Evolutionary conservation across 2,888 invertebrate genomes (phyloP).

Genomic region (Hydropsyche betteni): DNA sequence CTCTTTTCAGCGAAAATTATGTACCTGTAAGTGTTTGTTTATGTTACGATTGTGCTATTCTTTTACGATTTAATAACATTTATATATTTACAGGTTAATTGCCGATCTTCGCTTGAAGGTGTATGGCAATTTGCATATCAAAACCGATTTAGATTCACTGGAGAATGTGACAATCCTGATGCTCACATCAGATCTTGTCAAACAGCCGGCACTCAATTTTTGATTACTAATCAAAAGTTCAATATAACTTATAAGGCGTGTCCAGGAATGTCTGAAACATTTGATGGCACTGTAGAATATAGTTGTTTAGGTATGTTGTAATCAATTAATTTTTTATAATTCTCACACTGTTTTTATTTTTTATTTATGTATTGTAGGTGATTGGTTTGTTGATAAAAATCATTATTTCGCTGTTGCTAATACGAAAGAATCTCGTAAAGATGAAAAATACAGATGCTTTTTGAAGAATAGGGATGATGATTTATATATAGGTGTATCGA

Average conservation of each 20-base stretch:
- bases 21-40: constrained; percentile 69
- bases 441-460: constrained; percentile 94
- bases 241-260: constrained; percentile 94
- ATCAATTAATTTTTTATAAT: background rate
- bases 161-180: constrained; percentile 89
- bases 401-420: constrained; percentile 98
- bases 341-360: background rate
- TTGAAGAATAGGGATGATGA: constrained; percentile 94
- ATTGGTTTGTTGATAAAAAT: constrained; percentile 96
- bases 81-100: constrained; percentile 72
- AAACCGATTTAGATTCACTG: constrained; percentile 89
- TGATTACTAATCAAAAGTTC: constrained; percentile 96
- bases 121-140: constrained; percentile 97
- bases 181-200: constrained; percentile 94
- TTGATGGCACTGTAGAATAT: constrained; percentile 91
- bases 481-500: constrained; percentile 89
- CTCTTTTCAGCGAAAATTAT: constrained; percentile 89
- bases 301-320: constrained; percentile 76
- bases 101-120: constrained; percentile 90
- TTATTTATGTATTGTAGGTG: constrained; percentile 61
- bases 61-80: too few relatives aligned
- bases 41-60: background rate
- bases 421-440: constrained; percentile 93
- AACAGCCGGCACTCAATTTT: constrained; percentile 93
- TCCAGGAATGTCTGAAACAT: constrained; percentile 87